Percentiles rank a stretch among this genome's conserved stretches.
Evolutionary conservation across 2,888 invertebrate species (phyloP).

Genomic region (Plemyria rubiginata): DNA sequence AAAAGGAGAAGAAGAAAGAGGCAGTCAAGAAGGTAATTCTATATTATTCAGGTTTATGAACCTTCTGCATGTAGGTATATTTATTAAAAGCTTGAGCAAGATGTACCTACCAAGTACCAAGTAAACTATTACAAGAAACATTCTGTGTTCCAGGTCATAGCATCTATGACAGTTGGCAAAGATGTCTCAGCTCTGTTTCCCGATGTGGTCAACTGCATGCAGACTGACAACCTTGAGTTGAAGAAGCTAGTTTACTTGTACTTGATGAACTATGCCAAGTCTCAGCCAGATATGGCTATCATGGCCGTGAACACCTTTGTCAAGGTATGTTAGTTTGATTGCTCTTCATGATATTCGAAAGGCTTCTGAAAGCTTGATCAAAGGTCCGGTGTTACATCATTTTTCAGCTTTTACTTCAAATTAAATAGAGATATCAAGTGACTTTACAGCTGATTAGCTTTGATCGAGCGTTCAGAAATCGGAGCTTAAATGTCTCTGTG

Average conservation of each 20-base stretch:
- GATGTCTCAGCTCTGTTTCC: conserved; percentile 99
- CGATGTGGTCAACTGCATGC: conserved; percentile 99
- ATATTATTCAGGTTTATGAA: neutral
- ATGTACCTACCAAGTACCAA: too few relatives aligned
- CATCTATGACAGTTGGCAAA: conserved; percentile 99
- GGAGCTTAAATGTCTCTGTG: neutral
- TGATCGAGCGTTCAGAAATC: too few relatives aligned
- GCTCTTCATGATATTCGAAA: conserved; percentile 9
- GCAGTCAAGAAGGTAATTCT: conserved; percentile 97
- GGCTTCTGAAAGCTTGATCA: too few relatives aligned
- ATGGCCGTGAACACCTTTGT: conserved; percentile 99
- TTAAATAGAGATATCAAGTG: too few relatives aligned
- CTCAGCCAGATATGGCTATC: conserved; percentile 99
- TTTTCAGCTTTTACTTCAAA: too few relatives aligned
- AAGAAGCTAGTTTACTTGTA: conserved; percentile 99
- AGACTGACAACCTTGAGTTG: conserved; percentile 99
- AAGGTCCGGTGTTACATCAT: too few relatives aligned
- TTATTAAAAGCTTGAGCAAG: too few relatives aligned
- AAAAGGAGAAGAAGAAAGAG: conserved; percentile 99
- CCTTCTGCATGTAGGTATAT: too few relatives aligned
- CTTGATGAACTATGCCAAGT: conserved; percentile 99
- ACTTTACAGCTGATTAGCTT: too few relatives aligned
- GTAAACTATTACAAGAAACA: neutral
- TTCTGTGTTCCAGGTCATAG: conserved; percentile 92
- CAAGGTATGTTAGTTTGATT: conserved; percentile 88